Evolutionary conservation across 2,797 vertebrate species (phyloP), one percentile per base, ranked within the genome.

Genomic region (Oceanodroma leucorhoa): DNA sequence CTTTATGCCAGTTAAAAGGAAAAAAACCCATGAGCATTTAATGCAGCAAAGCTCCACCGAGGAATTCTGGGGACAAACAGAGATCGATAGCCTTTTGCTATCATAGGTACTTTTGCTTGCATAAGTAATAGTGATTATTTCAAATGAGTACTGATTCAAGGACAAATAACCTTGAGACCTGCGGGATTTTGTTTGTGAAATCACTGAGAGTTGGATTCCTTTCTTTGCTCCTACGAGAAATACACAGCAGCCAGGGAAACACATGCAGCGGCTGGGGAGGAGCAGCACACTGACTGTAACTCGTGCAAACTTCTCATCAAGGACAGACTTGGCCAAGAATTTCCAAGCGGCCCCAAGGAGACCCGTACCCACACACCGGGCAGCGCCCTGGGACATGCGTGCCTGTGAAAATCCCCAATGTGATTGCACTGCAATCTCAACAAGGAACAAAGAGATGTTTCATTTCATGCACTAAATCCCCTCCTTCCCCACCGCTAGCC

Each of bases 381-480:
- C 82, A 65, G 62, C 0, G 17, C 89, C 40, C 24, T 1, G 40
- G 78, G 94, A 20, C 40, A 9, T 2, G 46, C 24, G 0, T 93
- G 93, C 55, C 18, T 1, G 38, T 13, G 80, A 65, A 86, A 89
- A 93, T 69, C 81, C 81, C 61, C 1, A 8, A 6, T 1, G 21
- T 17, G 73, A 86, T 7, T 62, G 32, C 40, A 14, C 20, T 22
- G 91, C 50, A 3, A 23, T 10, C 80, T 54, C 66, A 0, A 5
- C 20, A 19, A n/a, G 32, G 83, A 89, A 87, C 53, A 62, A 54
- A 6, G 4, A 23, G 51, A 67, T 0, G 4, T 70, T 90, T 64
- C 70, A 38, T 60, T 87, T 21, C 11, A 36, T 7, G 27, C 5
- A 2, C 84, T 79, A 89, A 93, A 94, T 90, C 83, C 93, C 51